Evolutionary conservation across 1,140 invertebrate genomes (phyloP).

Genomic region (Paracyclopina nana): DNA sequence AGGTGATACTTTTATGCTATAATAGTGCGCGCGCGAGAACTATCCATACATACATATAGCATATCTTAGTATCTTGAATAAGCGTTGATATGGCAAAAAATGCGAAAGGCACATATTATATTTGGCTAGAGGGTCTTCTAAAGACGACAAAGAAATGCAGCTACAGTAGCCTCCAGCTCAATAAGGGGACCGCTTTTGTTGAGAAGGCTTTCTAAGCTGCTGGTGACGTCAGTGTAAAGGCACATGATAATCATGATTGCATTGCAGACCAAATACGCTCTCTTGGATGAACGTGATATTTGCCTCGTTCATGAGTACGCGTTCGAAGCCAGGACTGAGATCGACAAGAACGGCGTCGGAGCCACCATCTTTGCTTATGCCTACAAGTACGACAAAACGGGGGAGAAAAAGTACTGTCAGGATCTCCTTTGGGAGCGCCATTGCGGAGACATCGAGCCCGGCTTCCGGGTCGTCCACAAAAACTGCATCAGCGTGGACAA

Average conservation of each 20-base stretch:
- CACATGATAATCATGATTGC: no score
- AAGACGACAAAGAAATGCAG: no score
- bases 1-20: slow-evolving; percentile 22
- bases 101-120: no score
- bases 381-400: slow-evolving; percentile 27
- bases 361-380: slow-evolving; percentile 31
- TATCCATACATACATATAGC: not conserved
- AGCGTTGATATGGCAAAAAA: no score
- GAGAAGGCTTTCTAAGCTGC: no score
- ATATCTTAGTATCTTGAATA: no score
- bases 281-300: slow-evolving; percentile 33
- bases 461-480: slow-evolving; percentile 30
- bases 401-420: slow-evolving; percentile 28
- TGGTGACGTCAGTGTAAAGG: no score
- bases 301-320: slow-evolving; percentile 29
- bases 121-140: no score
- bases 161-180: no score
- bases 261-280: slow-evolving; percentile 31
- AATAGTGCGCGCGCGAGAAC: not conserved
- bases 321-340: slow-evolving; percentile 31
- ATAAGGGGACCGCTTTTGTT: no score
- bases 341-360: slow-evolving; percentile 32
- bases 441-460: slow-evolving; percentile 30
- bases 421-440: slow-evolving; percentile 32
- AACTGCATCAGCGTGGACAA: slow-evolving; percentile 34